Base-by-base conservation (phyloP, 2,888 invertebrate species). In the Plagodis dolabraria region DNA sequence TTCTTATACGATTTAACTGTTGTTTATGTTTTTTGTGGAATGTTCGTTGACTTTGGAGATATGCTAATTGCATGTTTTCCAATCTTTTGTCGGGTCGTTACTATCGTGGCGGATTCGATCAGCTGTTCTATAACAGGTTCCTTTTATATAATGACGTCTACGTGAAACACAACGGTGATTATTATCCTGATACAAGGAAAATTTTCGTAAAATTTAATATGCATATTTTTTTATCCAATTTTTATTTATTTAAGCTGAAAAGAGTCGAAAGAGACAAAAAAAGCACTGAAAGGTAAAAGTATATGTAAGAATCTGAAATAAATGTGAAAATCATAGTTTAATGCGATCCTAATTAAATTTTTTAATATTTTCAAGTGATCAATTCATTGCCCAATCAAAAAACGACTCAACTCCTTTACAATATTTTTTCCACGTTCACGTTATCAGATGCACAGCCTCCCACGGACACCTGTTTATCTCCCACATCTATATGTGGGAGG, bases 381-480 rank as follows among this genome's bases (percentile, higher is more conserved):
- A 22, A 22, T 22, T 2, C 22, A 22, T 22, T 22, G 22, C 22
- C 22, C 22, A 4, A 22, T 2, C 22, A 22, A 22, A 36, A 36
- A 7, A 34, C 48, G 47, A 50, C 46, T 59, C 33, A 34, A 44
- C 38, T 52, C 46, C 49, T 53, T 63, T 60, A 57, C 57, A 56
- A 71, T 71, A 69, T 67, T 71, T 68, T 67, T 68, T 66, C 60
- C 55, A 53, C 47, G 58, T 56, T 63, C 60, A 60, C 50, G 38
- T 45, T 64, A 66, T 68, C 68, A 64, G 68, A 64, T 64, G 52
- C 35, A 53, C 60, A 60, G 48, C 65, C 66, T 72, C 79, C 79
- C 82, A 80, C 82, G 77, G 77, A 70, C 83, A 80, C 82, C 81
- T 85, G 85, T 75, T 85, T 87, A 89, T 89, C 89, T 82, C 70